Evolutionary conservation across 2,797 vertebrate species (phyloP).

Genomic region (Lepidocolaptes lacrymiger): DNA sequence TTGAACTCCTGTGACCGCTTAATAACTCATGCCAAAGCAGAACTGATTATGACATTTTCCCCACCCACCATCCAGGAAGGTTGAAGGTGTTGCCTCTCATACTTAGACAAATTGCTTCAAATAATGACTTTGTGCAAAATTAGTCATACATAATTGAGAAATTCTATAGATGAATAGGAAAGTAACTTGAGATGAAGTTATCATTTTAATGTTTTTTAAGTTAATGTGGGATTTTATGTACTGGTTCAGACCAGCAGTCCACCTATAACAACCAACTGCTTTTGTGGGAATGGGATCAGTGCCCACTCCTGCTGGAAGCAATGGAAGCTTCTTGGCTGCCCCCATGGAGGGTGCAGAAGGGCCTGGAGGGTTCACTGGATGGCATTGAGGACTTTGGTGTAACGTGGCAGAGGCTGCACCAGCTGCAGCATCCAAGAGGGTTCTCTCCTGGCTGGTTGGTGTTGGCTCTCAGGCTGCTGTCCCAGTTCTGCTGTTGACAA

Average conservation of each 20-base stretch:
- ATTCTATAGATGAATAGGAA: constrained; percentile 78
- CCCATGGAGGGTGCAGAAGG: neutral
- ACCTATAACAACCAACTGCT: neutral
- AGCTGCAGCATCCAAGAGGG: neutral
- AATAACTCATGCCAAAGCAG: constrained; percentile 72
- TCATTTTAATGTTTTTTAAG: constrained; percentile 73
- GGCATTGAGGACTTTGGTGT: neutral
- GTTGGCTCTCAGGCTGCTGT: neutral
- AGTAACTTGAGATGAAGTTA: constrained; percentile 74
- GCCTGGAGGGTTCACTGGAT: neutral
- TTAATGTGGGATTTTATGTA: constrained; percentile 2
- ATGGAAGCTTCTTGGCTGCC: neutral
- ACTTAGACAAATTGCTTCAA: constrained; percentile 85
- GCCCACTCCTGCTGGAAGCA: neutral
- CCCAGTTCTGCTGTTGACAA: neutral
- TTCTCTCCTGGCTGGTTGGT: neutral
- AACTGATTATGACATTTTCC: constrained; percentile 73
- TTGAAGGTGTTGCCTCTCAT: constrained; percentile 81
- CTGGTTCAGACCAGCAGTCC: constrained; percentile 30
- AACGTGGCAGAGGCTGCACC: neutral
- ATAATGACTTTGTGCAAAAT: constrained; percentile 86
- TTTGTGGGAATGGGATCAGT: neutral
- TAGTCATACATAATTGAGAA: constrained; percentile 87
- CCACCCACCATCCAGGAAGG: constrained; percentile 78
- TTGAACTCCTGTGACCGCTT: constrained; percentile 83